Evolutionary conservation across 2,888 invertebrate species (phyloP), one percentile per base, ranked within the genome.

Genomic region (Polymixis lichenea): DNA sequence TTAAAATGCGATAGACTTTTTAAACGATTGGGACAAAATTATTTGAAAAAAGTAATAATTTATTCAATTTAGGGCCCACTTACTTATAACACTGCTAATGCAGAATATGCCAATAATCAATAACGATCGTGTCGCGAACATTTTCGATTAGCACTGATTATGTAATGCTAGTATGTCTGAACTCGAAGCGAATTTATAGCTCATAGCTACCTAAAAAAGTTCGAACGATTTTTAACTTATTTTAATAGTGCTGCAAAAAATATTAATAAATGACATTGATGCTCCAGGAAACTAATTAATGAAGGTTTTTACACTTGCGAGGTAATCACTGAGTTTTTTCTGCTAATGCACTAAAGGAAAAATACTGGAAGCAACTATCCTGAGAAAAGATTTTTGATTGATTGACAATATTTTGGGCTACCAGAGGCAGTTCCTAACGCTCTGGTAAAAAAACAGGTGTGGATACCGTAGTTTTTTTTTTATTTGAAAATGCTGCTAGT

Each of bases 61-160:
- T n/a, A n/a, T n/a, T n/a, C n/a, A n/a, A n/a, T n/a, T n/a, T n/a
- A n/a, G n/a, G n/a, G n/a, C n/a, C 51, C 15, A 77, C 80, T 80
- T 80, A 78, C 77, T 1, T 64, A 78, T 8, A 15, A 64, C 43
- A 51, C 80, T 64, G 64, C 64, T 46, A 6, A 80, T 51, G 74
- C 62, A 80, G 32, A 80, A 51, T 58, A 78, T n/a, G 15, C 74
- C 64, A 46, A 78, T 32, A n/a, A 74, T 2, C 2, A 49, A 51
- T 19, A 78, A 19, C 1, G 19, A 80, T 19, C 19, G 51, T 19
- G 51, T 53, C 32, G 51, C 74, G 25, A 53, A 56, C 77, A 78
- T 78, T 56, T 56, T 73, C 22, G 62, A 8, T 22, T 25, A 80
- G 15, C 25, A 32, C 62, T 32, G 73, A 53, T 46, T 64, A 9